Evolutionary conservation across 2,113 vertebrate genomes (phyloP).

Genomic region (Pelvicachromis taeniatus): DNA sequence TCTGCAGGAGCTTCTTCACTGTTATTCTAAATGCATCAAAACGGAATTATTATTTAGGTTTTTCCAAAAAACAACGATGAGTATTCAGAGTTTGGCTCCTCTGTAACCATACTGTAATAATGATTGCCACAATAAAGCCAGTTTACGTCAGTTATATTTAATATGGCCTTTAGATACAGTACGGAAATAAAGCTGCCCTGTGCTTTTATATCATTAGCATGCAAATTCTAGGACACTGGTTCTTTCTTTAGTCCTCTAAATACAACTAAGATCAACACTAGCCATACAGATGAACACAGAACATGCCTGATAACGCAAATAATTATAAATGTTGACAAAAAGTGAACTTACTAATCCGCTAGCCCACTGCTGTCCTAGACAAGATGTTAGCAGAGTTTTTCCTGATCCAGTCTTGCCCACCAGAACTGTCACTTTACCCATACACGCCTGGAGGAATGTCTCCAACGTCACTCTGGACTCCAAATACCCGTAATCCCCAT

Average conservation of each 20-base stretch:
- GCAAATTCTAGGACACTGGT: neutral
- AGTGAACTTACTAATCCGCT: slow-evolving; percentile 39
- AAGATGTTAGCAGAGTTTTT: slow-evolving; percentile 80
- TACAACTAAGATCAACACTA: neutral
- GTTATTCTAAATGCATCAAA: neutral
- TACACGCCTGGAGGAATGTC: slow-evolving; percentile 69
- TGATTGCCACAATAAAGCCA: neutral
- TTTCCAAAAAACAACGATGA: neutral
- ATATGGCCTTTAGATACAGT: rapidly evolving
- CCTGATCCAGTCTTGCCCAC: slow-evolving; percentile 84
- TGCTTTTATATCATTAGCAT: neutral
- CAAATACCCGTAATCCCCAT: slow-evolving; percentile 56
- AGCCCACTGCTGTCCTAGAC: slow-evolving; percentile 81
- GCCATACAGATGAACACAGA: neutral
- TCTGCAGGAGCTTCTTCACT: neutral
- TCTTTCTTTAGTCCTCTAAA: neutral
- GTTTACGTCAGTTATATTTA: neutral
- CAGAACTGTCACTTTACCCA: slow-evolving; percentile 70
- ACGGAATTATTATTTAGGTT: neutral
- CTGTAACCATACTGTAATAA: neutral
- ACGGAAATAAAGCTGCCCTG: rapidly evolving
- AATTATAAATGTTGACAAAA: neutral
- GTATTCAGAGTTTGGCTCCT: neutral
- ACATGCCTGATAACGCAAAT: neutral
- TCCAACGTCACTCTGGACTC: slow-evolving; percentile 65